phyloP scores from a whole-genome alignment of 1,140 invertebrate species.

The Hylyphantes graminicola region DNA sequence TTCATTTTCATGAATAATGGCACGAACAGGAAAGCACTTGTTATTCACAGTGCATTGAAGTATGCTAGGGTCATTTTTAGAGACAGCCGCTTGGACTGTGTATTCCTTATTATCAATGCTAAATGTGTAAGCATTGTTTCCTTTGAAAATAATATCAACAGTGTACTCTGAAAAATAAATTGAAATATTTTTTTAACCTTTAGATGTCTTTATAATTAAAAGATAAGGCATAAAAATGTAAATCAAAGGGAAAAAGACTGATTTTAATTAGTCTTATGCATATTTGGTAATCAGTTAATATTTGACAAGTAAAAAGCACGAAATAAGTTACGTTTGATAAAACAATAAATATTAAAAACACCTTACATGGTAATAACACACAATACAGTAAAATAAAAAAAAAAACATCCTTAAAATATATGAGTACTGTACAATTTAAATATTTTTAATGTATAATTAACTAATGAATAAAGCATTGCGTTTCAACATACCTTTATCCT shows the following conservation, averaged over 20 bases:
- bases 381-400: not conserved
- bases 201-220: too few relatives aligned
- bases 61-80: constrained; percentile 22
- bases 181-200: too few relatives aligned
- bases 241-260: too few relatives aligned
- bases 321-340: too few relatives aligned
- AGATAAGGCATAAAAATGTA: too few relatives aligned
- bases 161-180: constrained; percentile 29
- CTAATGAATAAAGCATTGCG: not conserved
- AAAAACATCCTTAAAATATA: not conserved
- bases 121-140: constrained; percentile 22
- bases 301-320: too few relatives aligned
- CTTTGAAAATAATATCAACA: constrained; percentile 36
- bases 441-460: not conserved
- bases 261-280: too few relatives aligned
- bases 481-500: constrained; percentile 33
- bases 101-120: constrained; percentile 28
- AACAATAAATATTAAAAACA: too few relatives aligned
- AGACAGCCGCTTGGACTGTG: constrained; percentile 53
- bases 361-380: not conserved
- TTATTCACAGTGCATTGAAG: constrained; percentile 66
- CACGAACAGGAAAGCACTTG: constrained; percentile 65
- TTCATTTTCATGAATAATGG: constrained; percentile 66
- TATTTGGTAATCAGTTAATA: too few relatives aligned
- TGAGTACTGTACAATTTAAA: not conserved